These are phyloP conservation scores for Craterocephalus amniculus DNA, from an alignment of 2,797 vertebrate species.

Conservation along the genomic window DNA sequence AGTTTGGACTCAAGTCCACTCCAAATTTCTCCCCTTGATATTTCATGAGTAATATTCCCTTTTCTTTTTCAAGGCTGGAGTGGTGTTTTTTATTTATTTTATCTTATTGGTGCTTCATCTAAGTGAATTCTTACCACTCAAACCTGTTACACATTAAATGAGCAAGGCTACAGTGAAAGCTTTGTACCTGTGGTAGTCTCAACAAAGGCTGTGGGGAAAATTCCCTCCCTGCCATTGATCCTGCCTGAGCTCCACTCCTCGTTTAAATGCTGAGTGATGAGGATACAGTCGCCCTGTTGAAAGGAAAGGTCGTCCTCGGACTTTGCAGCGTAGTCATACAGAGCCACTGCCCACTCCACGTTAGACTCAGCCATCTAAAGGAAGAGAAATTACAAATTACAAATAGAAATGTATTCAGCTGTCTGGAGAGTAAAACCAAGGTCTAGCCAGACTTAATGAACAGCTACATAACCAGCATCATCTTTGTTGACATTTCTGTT, in stretches of 20 bases:
- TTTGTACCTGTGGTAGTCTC: conserved; percentile 81
- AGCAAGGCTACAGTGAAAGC: no score
- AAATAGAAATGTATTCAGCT: neutral
- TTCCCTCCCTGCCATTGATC: conserved; percentile 86
- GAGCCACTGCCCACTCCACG: conserved; percentile 88
- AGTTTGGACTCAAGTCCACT: no score
- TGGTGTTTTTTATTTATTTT: no score
- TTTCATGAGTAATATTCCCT: no score
- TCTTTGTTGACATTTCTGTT: neutral
- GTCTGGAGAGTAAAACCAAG: no score
- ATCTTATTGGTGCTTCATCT: neutral
- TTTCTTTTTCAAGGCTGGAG: no score
- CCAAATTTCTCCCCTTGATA: no score
- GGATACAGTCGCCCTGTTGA: conserved; percentile 87
- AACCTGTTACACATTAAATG: neutral
- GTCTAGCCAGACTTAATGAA: neutral
- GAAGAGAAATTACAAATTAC: neutral
- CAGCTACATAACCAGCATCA: conserved; percentile 1
- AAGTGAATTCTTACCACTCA: neutral
- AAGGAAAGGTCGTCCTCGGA: conserved; percentile 88
- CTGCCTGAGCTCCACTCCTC: conserved; percentile 89
- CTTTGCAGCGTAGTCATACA: conserved; percentile 89
- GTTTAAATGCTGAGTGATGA: conserved; percentile 84
- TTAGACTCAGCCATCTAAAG: conserved; percentile 41
- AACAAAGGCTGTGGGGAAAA: conserved; percentile 90